Evolutionary conservation across 2,888 invertebrate genomes (phyloP).

Genomic region (Rutpela maculata): DNA sequence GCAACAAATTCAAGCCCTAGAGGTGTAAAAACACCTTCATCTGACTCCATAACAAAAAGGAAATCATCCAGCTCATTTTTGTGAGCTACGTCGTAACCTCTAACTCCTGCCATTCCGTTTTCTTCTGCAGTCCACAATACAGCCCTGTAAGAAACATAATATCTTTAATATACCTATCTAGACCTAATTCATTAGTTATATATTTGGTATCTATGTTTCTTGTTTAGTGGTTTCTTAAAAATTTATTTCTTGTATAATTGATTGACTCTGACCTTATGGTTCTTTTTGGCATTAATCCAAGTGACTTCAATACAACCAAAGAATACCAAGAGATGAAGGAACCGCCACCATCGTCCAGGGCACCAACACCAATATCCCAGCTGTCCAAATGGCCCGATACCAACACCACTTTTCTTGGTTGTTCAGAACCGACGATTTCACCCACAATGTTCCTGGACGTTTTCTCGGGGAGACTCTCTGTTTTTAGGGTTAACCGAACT

Average conservation of each 20-base stretch:
- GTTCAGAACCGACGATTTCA: constrained; percentile 78
- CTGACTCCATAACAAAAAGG: constrained; percentile 88
- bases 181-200: no score
- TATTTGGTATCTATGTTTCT: no score
- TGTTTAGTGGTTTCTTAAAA: neutral
- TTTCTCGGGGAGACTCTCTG: constrained; percentile 76
- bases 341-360: constrained; percentile 92
- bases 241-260: neutral
- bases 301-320: constrained; percentile 79
- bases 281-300: constrained; percentile 81
- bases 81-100: constrained; percentile 80
- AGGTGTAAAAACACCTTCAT: constrained; percentile 88
- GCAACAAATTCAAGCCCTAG: constrained; percentile 82
- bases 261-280: constrained; percentile 77
- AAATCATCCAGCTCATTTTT: constrained; percentile 78
- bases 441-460: constrained; percentile 84
- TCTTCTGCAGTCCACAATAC: constrained; percentile 91
- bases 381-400: constrained; percentile 91
- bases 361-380: constrained; percentile 92
- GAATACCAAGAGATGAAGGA: constrained; percentile 87
- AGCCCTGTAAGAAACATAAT: constrained; percentile 71
- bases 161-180: neutral
- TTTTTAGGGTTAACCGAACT: constrained; percentile 81
- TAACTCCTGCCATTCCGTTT: constrained; percentile 81
- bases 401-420: constrained; percentile 80